Percentiles rank a stretch among this genome's conserved stretches.
These are phyloP conservation scores for Scomber scombrus DNA, from an alignment of 2,113 vertebrate species.

Conservation along the genomic window DNA sequence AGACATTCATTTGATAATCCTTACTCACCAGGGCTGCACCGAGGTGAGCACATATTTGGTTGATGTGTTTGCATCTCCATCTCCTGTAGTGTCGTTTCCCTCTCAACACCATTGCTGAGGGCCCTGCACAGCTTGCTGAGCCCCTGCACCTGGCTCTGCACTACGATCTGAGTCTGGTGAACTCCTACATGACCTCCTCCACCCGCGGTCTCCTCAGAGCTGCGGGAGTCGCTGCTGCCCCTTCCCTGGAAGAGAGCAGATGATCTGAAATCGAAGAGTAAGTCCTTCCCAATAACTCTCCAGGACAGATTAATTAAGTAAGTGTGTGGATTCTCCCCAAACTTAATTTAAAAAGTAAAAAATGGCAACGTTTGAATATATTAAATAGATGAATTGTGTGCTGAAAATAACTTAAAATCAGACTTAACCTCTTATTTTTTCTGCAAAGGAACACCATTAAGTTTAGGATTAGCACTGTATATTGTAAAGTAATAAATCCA, in stretches of 20 bases:
- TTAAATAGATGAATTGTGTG: not conserved
- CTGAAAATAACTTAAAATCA: conserved; percentile 7
- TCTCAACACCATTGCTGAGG: conserved; percentile 57
- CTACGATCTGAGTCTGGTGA: conserved; percentile 58
- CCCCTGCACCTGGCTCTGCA: conserved; percentile 68
- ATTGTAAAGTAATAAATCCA: conserved; percentile 13
- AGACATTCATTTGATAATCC: not conserved
- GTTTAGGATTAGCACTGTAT: conserved; percentile 18
- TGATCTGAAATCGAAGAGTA: conserved; percentile 7
- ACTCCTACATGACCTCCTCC: conserved; percentile 34
- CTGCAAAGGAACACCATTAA: conserved; percentile 11
- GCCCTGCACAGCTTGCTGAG: conserved; percentile 36
- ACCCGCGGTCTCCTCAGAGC: conserved; percentile 75
- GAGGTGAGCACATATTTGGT: conserved; percentile 55
- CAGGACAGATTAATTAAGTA: not conserved
- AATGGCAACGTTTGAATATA: not conserved
- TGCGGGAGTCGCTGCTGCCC: conserved; percentile 74
- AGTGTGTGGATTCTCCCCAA: not conserved
- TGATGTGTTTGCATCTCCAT: conserved; percentile 66
- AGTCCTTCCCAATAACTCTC: not conserved
- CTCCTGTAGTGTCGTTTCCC: conserved; percentile 59
- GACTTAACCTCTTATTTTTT: conserved; percentile 8
- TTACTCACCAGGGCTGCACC: conserved; percentile 75
- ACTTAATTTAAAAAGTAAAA: not conserved
- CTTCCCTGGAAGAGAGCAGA: conserved; percentile 60